phyloP scores from a whole-genome alignment of 2,888 invertebrate genomes.

The Tetropium fuscum region DNA sequence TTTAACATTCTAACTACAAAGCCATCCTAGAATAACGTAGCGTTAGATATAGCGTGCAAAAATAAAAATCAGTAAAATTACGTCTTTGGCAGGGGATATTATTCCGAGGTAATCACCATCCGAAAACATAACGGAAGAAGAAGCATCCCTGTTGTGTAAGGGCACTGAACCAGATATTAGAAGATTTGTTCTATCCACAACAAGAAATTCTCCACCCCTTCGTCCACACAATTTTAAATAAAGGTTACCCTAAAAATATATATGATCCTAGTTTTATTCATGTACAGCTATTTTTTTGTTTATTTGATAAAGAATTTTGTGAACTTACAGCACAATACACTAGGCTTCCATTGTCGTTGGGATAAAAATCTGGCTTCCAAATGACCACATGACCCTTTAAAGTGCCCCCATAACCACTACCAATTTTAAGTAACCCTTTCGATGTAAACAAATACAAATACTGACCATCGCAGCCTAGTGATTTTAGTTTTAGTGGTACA shows the following conservation, averaged over 20 bases:
- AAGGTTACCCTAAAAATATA: slow-evolving; percentile 77
- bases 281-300: neutral
- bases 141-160: slow-evolving; percentile 65
- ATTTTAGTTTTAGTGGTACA: slow-evolving; percentile 66
- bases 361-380: slow-evolving; percentile 85
- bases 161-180: slow-evolving; percentile 66
- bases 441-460: slow-evolving; percentile 89
- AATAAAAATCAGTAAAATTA: slow-evolving; percentile 59
- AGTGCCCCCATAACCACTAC: slow-evolving; percentile 94
- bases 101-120: slow-evolving; percentile 85
- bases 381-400: slow-evolving; percentile 91
- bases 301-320: neutral
- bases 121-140: slow-evolving; percentile 75
- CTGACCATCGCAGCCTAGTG: slow-evolving; percentile 90
- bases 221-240: slow-evolving; percentile 77
- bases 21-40: slow-evolving; percentile 72
- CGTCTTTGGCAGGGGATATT: slow-evolving; percentile 84
- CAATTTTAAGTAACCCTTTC: slow-evolving; percentile 90
- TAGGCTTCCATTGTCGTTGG: slow-evolving; percentile 86
- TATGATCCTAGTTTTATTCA: neutral
- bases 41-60: neutral
- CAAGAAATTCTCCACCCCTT: slow-evolving; percentile 68
- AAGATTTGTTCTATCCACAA: slow-evolving; percentile 70
- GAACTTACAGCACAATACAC: slow-evolving; percentile 84
- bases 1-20: slow-evolving; percentile 83